Percentiles rank a stretch among this genome's conserved stretches.
Conservation (phyloP, 1,140 invertebrate genomes). For the Acromyrmex echinatior region DNA sequence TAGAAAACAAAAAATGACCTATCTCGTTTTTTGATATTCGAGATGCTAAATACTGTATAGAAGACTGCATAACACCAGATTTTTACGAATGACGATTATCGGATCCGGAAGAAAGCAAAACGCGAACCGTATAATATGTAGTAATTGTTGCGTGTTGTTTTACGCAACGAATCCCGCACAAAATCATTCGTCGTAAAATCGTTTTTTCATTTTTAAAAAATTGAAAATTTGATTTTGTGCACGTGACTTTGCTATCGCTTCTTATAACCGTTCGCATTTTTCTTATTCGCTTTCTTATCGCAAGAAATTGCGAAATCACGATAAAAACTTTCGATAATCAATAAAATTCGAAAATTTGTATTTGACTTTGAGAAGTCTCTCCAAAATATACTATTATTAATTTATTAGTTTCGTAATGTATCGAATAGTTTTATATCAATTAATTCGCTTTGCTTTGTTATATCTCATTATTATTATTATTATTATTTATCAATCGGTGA, state of each 20-base stretch:
- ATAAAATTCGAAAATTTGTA: slow-evolving; percentile 30
- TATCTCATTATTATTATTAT: slow-evolving; percentile 16
- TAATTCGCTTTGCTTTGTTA: not conserved
- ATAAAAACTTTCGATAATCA: slow-evolving; percentile 19
- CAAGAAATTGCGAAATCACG: not conserved
- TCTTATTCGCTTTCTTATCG: slow-evolving; percentile 2
- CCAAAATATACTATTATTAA: slow-evolving; percentile 19
- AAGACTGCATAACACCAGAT: slow-evolving; percentile 51
- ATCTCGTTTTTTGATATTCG: slow-evolving; percentile 14
- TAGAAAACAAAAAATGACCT: not conserved
- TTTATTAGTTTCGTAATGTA: slow-evolving; percentile 37
- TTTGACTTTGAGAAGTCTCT: not conserved
- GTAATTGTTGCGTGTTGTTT: not conserved
- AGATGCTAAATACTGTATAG: slow-evolving; percentile 17
- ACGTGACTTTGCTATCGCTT: slow-evolving; percentile 8
- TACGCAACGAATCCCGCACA: slow-evolving; percentile 21
- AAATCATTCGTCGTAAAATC: slow-evolving; percentile 31
- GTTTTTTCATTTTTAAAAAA: not conserved
- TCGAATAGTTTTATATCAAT: slow-evolving; percentile 32
- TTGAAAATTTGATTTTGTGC: slow-evolving; percentile 17
- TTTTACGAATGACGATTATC: slow-evolving; percentile 38
- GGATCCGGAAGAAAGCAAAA: slow-evolving; percentile 9
- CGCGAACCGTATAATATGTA: slow-evolving; percentile 22
- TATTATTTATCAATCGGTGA: slow-evolving; percentile 46
- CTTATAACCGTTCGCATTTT: slow-evolving; percentile 22